phyloP scores from a whole-genome alignment of 2,113 vertebrate genomes.

The Tragelaphus strepsiceros region DNA sequence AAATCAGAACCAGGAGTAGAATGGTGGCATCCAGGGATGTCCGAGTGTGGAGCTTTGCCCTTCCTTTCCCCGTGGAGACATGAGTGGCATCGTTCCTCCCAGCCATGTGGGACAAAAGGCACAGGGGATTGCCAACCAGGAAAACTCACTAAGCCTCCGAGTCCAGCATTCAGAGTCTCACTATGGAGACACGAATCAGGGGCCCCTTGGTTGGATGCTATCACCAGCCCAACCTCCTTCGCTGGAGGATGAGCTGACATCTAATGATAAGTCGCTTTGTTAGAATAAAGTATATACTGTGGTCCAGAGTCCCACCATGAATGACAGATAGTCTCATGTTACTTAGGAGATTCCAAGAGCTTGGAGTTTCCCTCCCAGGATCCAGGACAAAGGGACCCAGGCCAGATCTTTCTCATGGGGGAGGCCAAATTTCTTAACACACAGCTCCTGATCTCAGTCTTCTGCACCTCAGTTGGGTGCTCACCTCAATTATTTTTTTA shows the following conservation, averaged over 20 bases:
- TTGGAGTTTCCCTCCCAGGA: neutral
- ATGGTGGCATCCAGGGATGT: neutral
- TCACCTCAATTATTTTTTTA: neutral
- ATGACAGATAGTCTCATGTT: neutral
- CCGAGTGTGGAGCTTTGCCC: neutral
- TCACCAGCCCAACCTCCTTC: neutral
- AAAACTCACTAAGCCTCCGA: accelerated
- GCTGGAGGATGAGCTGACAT: neutral
- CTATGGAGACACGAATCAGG: neutral
- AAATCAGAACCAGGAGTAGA: neutral
- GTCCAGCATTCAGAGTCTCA: neutral
- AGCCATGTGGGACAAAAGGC: neutral
- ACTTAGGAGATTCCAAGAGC: neutral
- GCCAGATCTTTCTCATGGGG: neutral
- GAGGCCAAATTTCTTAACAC: neutral
- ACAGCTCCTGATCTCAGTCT: neutral
- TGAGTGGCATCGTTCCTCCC: neutral
- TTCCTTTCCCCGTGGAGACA: neutral
- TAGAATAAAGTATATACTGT: neutral
- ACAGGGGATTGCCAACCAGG: neutral
- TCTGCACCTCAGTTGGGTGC: neutral
- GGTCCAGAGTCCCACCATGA: neutral
- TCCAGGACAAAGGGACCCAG: neutral
- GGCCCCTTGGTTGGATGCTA: neutral
- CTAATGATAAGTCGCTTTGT: neutral